Evolutionary conservation across 1,140 invertebrate genomes (phyloP).

Genomic region (Leptinotarsa texana): DNA sequence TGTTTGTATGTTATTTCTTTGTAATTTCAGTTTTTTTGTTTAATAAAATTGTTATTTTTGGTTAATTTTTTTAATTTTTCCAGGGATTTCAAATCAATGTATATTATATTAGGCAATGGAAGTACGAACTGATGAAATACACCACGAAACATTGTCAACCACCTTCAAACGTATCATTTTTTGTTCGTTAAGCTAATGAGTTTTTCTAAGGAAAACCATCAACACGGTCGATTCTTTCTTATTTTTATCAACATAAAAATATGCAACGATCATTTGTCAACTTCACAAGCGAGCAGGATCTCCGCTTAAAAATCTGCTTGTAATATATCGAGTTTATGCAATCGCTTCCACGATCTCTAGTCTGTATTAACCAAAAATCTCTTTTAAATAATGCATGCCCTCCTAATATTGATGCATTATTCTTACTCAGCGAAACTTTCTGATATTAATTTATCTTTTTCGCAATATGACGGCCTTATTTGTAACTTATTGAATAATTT

Average conservation of each 20-base stretch:
- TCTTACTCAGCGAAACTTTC: constrained; percentile 12
- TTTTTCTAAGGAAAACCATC: not conserved
- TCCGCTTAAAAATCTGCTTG: not conserved
- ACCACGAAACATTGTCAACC: too few relatives aligned
- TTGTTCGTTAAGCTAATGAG: too few relatives aligned
- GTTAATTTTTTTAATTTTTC: too few relatives aligned
- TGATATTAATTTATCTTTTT: constrained; percentile 25
- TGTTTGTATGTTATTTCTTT: too few relatives aligned
- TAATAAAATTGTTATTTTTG: too few relatives aligned
- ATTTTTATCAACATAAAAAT: not conserved
- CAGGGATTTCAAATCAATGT: too few relatives aligned
- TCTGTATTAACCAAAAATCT: not conserved
- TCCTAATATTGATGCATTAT: constrained; percentile 2
- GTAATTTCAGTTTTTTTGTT: too few relatives aligned
- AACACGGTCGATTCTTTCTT: not conserved
- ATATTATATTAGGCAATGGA: too few relatives aligned
- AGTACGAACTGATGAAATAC: too few relatives aligned
- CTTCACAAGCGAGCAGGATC: not conserved
- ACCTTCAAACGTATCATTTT: too few relatives aligned
- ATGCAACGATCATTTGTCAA: not conserved
- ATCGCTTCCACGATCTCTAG: not conserved
- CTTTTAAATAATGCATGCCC: not conserved
- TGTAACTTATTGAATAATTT: constrained; percentile 24
- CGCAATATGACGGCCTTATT: constrained; percentile 4
- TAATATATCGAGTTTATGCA: not conserved